These are phyloP conservation scores for Phyllotreta cruciferae DNA, from an alignment of 2,888 invertebrate genomes.

Conservation along the genomic window DNA sequence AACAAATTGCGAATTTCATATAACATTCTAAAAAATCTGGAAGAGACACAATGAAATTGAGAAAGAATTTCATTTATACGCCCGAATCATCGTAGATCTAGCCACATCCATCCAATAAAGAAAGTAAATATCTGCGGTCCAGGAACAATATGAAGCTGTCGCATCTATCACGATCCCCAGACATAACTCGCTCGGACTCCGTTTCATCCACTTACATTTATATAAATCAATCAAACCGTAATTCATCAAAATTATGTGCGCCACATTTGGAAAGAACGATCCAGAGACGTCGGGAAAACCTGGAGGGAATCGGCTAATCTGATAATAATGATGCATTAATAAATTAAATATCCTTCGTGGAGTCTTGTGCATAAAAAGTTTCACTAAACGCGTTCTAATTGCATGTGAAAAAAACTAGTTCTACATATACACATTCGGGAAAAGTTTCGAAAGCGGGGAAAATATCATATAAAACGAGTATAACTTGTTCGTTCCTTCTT, in stretches of 20 bases:
- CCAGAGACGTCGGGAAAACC: neutral
- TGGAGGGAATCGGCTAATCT: too few relatives aligned
- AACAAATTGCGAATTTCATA: too few relatives aligned
- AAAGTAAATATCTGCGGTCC: slow-evolving; percentile 43
- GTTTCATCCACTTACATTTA: slow-evolving; percentile 50
- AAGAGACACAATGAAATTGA: too few relatives aligned
- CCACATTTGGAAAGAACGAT: slow-evolving; percentile 18
- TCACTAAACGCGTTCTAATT: too few relatives aligned
- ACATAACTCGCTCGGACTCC: slow-evolving; percentile 46
- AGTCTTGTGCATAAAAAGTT: too few relatives aligned
- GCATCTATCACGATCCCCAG: slow-evolving; percentile 48
- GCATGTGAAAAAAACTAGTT: too few relatives aligned
- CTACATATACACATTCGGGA: too few relatives aligned
- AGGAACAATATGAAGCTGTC: slow-evolving; percentile 39
- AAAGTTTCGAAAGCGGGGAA: too few relatives aligned
- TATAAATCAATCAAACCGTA: slow-evolving; percentile 51
- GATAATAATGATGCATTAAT: too few relatives aligned
- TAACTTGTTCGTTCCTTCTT: neutral
- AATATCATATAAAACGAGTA: neutral
- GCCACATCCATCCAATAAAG: slow-evolving; percentile 39
- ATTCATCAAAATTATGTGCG: slow-evolving; percentile 50
- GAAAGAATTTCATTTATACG: too few relatives aligned
- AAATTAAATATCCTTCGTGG: too few relatives aligned
- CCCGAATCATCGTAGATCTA: neutral
- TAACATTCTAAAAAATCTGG: too few relatives aligned